Evolutionary conservation across 2,888 invertebrate genomes (phyloP), one percentile per base, ranked within the genome.

Genomic region (Theristus sp.): DNA sequence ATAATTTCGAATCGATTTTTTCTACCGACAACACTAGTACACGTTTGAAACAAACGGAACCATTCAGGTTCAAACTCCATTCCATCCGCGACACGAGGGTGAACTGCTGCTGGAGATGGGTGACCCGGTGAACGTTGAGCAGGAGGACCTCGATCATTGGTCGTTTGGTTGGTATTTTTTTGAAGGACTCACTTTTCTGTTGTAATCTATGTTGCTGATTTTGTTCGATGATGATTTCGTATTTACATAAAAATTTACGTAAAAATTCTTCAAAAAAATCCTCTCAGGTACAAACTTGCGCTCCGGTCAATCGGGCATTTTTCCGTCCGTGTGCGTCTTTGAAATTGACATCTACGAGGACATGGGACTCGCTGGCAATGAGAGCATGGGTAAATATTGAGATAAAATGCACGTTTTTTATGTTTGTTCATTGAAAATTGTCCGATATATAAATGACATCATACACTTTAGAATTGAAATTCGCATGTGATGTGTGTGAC

Each of bases 31-130:
- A n/a, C n/a, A n/a, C n/a, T n/a, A n/a, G n/a, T n/a, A n/a, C n/a
- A n/a, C n/a, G n/a, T n/a, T n/a, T n/a, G n/a, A n/a, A n/a, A n/a
- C n/a, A n/a, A n/a, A n/a, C n/a, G n/a, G n/a, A n/a, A n/a, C n/a
- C n/a, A n/a, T n/a, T n/a, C n/a, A n/a, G n/a, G n/a, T n/a, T n/a
- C n/a, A n/a, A n/a, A n/a, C n/a, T n/a, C n/a, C n/a, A n/a, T n/a
- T n/a, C n/a, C 20, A n/a, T n/a, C n/a, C 6, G 13, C 6, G 94
- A 63, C 94, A 94, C 75, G 84, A 85, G 65, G 94, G 94, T 70
- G 94, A 96, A 78, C 85, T 98, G 64, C 88, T 89, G 74, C 82
- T 98, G 31, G 94, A 96, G 78, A 91, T 94, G 62, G 96, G 96
- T 1, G 96, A 96, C 76, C 89, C 93, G 1, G 84, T 96, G 65